Evolutionary conservation across 2,797 vertebrate species (phyloP).

Genomic region (Sebastes alutus): DNA sequence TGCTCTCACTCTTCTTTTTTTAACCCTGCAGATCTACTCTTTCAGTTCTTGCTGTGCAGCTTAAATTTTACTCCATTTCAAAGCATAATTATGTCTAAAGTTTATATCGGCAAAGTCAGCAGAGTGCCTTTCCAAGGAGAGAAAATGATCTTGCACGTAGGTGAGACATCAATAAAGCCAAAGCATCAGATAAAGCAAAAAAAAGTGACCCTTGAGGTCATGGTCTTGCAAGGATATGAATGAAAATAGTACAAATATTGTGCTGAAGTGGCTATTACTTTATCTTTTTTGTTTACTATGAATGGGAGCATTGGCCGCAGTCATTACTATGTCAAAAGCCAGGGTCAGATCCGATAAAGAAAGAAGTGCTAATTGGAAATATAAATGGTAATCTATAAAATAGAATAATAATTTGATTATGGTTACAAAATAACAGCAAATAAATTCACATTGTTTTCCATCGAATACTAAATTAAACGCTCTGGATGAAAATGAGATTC

Average conservation of each 20-base stretch:
- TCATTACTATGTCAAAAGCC: neutral
- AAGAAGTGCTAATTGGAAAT: neutral
- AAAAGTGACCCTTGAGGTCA: neutral
- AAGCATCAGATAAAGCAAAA: neutral
- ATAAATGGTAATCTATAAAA: neutral
- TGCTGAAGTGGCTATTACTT: neutral
- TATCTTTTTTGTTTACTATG: neutral
- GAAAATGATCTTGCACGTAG: neutral
- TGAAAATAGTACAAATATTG: neutral
- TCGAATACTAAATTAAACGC: neutral
- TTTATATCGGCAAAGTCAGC: constrained; percentile 27
- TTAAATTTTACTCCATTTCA: constrained; percentile 21
- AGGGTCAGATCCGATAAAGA: neutral
- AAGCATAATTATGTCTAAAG: constrained; percentile 28
- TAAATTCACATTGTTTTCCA: constrained; percentile 4
- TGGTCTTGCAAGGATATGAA: neutral
- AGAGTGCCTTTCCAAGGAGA: constrained; percentile 12
- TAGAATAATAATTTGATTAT: neutral
- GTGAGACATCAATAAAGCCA: neutral
- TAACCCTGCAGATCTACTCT: neutral
- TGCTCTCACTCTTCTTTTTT: neutral
- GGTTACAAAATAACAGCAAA: neutral
- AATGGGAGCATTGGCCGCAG: neutral
- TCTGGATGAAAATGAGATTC: constrained; percentile 35
- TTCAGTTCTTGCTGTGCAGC: constrained; percentile 19